Percentiles rank a stretch among this genome's conserved stretches.
Conservation (phyloP, 1,140 invertebrate species). For the Papilio xuthus region DNA sequence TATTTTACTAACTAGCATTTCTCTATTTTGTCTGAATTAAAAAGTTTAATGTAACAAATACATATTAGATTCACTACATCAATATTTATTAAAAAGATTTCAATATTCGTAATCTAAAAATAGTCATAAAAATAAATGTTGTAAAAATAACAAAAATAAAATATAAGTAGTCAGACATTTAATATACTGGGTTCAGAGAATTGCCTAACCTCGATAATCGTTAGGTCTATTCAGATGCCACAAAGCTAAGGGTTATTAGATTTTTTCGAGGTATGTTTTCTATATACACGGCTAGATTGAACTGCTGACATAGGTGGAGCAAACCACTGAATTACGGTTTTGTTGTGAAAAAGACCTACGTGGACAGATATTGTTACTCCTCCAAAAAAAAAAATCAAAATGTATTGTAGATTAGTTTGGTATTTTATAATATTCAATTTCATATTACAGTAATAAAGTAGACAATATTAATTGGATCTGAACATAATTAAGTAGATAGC, state of each 20-base stretch:
- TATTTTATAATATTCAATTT: too few species aligned
- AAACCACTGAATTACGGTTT: not conserved
- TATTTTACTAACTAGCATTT: not conserved
- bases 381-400: too few species aligned
- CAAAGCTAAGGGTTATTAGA: constrained; percentile 18
- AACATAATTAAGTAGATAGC: too few species aligned
- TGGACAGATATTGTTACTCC: not conserved
- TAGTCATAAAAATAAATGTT: not conserved
- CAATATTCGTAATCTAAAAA: not conserved
- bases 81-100: not conserved
- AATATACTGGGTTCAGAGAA: not conserved
- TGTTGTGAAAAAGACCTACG: not conserved
- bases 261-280: constrained; percentile 4
- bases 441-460: too few species aligned
- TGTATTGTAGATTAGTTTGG: too few species aligned
- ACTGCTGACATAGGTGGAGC: not conserved
- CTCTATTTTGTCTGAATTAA: not conserved
- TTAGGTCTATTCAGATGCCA: constrained; percentile 6
- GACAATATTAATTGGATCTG: too few species aligned
- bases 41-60: not conserved
- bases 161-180: not conserved
- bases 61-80: not conserved
- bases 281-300: not conserved
- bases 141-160: not conserved
- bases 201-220: constrained; percentile 14